Percentiles rank a stretch among this genome's conserved stretches.
Conservation (phyloP, 2,113 vertebrate genomes). For the Callocephalon fimbriatum region DNA sequence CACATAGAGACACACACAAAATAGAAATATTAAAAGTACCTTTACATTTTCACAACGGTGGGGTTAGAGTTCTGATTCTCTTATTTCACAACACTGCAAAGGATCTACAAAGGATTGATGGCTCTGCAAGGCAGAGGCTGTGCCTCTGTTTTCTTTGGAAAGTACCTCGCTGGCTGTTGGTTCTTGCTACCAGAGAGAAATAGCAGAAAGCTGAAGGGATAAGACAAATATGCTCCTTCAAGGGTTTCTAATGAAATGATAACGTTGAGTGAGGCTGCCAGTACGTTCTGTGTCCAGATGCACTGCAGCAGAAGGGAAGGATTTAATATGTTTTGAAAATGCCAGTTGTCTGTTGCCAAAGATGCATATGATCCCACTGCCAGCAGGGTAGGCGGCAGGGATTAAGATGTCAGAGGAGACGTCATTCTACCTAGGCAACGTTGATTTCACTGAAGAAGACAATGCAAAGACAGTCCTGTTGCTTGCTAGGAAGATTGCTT, state of each 20-base stretch:
- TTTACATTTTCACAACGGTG: background rate
- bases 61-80: constrained; percentile 5
- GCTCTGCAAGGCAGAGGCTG: background rate
- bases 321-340: constrained; percentile 51
- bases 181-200: constrained; percentile 49
- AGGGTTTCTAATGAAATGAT: constrained; percentile 33
- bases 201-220: constrained; percentile 6
- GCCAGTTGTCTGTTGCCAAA: constrained; percentile 34
- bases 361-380: background rate
- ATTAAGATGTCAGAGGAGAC: constrained; percentile 22
- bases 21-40: constrained; percentile 14
- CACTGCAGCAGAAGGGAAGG: constrained; percentile 52
- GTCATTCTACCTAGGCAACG: background rate
- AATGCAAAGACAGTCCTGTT: background rate
- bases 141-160: constrained; percentile 49
- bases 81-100: constrained; percentile 20
- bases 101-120: background rate
- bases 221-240: constrained; percentile 44
- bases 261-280: background rate
- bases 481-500: background rate
- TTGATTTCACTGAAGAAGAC: background rate
- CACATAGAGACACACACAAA: background rate
- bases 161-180: background rate
- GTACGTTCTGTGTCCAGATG: background rate
- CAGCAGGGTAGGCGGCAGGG: background rate